Evolutionary conservation across 1,140 invertebrate species (phyloP).

Genomic region (Euura lappo): DNA sequence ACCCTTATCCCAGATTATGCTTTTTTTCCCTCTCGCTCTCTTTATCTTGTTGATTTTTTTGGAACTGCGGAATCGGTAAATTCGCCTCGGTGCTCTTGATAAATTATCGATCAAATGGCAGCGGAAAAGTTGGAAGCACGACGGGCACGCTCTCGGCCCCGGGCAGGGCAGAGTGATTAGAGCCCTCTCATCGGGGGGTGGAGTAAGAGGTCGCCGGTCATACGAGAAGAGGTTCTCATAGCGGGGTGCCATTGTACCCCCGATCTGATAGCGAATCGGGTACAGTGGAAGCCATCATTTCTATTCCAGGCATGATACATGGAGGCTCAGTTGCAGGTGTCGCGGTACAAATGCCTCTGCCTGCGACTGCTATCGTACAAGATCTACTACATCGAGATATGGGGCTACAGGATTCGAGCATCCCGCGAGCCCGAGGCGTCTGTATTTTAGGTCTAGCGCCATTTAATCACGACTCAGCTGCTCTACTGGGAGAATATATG

Average conservation of each 20-base stretch:
- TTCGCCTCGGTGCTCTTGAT: not conserved
- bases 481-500: too few species aligned
- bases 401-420: not conserved
- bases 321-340: not conserved
- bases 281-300: constrained; percentile 5
- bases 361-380: not conserved
- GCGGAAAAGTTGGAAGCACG: too few species aligned
- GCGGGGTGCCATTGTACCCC: constrained; percentile 4
- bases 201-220: not conserved
- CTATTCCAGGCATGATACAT: constrained; percentile 7
- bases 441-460: constrained; percentile 1
- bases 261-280: constrained; percentile 2
- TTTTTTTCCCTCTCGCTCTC: constrained; percentile 5
- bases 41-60: not conserved
- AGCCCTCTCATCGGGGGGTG: not conserved
- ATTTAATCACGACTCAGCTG: not conserved
- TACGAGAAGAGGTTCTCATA: not conserved
- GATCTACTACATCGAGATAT: constrained; percentile 7
- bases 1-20: constrained; percentile 10
- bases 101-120: too few species aligned
- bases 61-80: not conserved
- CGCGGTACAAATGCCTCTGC: not conserved
- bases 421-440: not conserved
- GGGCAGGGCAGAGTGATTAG: constrained; percentile 1
- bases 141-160: not conserved